A percentile compares a stretch with the other conserved stretches of the same genome.
Evolutionary conservation across 2,797 vertebrate genomes (phyloP).

Genomic region (Oreochromis grahami): DNA sequence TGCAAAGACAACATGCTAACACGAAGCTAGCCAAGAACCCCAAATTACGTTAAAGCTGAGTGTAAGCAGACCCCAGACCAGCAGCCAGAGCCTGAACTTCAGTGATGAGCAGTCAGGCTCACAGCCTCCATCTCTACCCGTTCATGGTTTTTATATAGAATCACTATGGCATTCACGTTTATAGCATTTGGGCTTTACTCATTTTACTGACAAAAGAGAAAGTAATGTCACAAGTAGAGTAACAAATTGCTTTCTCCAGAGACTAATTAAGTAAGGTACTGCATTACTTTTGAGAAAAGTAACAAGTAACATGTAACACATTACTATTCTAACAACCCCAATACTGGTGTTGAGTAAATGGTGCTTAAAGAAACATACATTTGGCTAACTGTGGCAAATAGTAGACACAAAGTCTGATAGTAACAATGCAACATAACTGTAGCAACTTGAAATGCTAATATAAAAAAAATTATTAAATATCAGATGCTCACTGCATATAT

Average conservation of each 20-base stretch:
- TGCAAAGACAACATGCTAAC: neutral
- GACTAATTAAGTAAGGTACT: neutral
- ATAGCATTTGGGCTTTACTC: neutral
- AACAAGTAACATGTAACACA: neutral
- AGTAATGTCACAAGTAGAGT: neutral
- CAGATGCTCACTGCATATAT: neutral
- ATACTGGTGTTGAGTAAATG: neutral
- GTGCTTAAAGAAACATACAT: neutral
- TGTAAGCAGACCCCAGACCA: neutral
- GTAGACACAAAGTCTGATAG: neutral
- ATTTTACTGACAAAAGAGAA: neutral
- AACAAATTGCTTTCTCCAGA: neutral
- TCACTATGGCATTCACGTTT: neutral
- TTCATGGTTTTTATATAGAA: neutral
- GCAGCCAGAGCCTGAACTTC: neutral
- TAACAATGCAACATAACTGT: neutral
- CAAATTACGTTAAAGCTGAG: neutral
- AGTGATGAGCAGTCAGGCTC: neutral
- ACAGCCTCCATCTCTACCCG: neutral
- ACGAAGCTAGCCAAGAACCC: neutral
- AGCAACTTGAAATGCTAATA: neutral
- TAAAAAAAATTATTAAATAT: neutral
- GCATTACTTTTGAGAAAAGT: neutral
- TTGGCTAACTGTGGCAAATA: neutral
- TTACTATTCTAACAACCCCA: neutral